phyloP scores from a whole-genome alignment of 2,113 vertebrate genomes.

The Tenebrosternarchus preto region DNA sequence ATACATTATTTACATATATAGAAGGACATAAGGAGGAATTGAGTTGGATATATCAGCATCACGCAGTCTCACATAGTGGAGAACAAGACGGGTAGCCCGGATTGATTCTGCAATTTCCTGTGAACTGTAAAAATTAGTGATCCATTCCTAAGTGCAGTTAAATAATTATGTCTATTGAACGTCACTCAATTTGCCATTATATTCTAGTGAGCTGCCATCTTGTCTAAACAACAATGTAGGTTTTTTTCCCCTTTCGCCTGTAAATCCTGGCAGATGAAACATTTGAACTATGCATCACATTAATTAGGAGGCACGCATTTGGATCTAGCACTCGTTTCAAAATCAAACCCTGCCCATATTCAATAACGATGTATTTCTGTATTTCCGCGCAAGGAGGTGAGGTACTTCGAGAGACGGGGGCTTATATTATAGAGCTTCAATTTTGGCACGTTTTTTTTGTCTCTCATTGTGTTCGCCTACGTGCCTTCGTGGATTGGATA shows the following conservation, averaged over 20 bases:
- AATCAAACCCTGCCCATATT: not conserved
- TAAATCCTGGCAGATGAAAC: not conserved
- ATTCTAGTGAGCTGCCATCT: too few relatives aligned
- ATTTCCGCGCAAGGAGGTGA: not conserved
- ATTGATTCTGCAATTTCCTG: not conserved
- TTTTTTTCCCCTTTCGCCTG: too few relatives aligned
- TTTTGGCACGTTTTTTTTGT: slow-evolving; percentile 34
- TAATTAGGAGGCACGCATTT: not conserved
- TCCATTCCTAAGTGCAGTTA: not conserved
- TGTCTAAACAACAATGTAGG: too few relatives aligned
- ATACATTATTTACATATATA: slow-evolving; percentile 35
- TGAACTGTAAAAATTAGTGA: not conserved
- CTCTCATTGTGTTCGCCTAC: slow-evolving; percentile 37
- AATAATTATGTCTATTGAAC: not conserved
- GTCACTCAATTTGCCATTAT: too few relatives aligned
- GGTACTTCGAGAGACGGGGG: slow-evolving; percentile 4
- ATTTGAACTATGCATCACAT: not conserved
- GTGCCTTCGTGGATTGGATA: slow-evolving; percentile 39
- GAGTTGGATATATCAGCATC: not conserved
- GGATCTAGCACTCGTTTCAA: not conserved
- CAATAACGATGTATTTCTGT: not conserved
- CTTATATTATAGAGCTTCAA: slow-evolving; percentile 40
- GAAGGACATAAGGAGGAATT: not conserved
- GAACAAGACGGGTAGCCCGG: not conserved
- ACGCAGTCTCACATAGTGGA: not conserved